Conservation (phyloP, 2,113 vertebrate species). For the Naja naja region DNA sequence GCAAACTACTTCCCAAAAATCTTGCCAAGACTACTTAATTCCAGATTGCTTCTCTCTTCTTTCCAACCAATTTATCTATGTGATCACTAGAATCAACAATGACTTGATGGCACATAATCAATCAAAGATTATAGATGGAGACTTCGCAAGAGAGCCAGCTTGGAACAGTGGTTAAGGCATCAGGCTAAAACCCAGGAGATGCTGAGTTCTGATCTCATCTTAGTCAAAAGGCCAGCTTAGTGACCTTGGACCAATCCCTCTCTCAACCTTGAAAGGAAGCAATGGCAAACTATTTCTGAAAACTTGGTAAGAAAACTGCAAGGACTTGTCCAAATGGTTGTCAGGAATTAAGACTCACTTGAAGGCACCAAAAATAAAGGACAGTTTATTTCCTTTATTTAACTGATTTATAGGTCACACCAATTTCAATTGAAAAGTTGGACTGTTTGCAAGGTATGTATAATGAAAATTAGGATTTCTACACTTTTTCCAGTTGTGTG, state of each 20-base stretch:
- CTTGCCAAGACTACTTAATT: background rate
- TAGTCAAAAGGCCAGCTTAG: background rate
- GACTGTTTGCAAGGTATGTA: background rate
- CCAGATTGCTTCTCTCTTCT: no score
- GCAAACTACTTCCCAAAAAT: background rate
- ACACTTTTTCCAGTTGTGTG: background rate
- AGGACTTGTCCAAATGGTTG: background rate
- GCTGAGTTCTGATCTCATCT: background rate
- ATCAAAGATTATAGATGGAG: background rate
- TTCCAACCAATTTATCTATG: background rate
- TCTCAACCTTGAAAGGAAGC: background rate
- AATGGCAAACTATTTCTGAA: background rate
- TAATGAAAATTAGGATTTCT: background rate
- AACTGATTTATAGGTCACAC: background rate
- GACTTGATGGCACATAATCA: background rate
- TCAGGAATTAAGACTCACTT: background rate
- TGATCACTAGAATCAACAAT: background rate
- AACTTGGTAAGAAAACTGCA: background rate
- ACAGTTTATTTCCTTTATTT: background rate
- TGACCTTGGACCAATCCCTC: background rate
- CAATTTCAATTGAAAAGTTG: background rate
- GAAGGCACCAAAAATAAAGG: background rate
- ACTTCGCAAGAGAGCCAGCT: background rate
- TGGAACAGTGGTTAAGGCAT: background rate
- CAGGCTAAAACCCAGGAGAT: background rate